Evolutionary conservation across 2,113 vertebrate genomes (phyloP).

Genomic region (Opisthocomus hoazin): DNA sequence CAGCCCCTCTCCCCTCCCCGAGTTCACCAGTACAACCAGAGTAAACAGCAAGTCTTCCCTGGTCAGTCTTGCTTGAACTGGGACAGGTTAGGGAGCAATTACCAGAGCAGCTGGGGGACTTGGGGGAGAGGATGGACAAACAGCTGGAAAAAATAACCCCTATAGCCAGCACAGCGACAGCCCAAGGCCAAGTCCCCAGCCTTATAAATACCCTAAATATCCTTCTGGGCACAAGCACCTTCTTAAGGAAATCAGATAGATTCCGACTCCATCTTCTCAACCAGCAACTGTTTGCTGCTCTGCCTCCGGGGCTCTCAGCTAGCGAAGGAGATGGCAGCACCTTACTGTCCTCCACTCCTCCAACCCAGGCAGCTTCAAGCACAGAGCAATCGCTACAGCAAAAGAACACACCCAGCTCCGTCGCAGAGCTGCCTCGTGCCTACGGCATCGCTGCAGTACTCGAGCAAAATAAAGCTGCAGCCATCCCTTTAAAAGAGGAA

Average conservation of each 20-base stretch:
- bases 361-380: background rate
- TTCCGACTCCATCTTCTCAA: background rate
- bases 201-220: background rate
- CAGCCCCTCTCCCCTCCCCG: background rate
- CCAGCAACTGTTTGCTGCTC: background rate
- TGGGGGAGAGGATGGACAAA: background rate
- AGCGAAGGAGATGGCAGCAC: background rate
- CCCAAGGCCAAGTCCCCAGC: background rate
- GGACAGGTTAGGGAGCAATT: background rate
- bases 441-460: accelerated
- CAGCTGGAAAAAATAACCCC: background rate
- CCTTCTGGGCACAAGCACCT: background rate
- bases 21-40: background rate
- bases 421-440: background rate
- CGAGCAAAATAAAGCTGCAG: background rate
- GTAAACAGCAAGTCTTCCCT: background rate
- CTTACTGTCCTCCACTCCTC: background rate
- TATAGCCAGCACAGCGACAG: background rate
- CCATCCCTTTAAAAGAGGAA: background rate
- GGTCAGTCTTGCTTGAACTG: background rate
- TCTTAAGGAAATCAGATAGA: background rate
- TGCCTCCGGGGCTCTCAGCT: background rate
- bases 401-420: background rate
- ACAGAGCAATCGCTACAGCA: background rate
- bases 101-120: background rate